Evolutionary conservation across 2,797 vertebrate species (phyloP).

Genomic region (Chanos chanos): DNA sequence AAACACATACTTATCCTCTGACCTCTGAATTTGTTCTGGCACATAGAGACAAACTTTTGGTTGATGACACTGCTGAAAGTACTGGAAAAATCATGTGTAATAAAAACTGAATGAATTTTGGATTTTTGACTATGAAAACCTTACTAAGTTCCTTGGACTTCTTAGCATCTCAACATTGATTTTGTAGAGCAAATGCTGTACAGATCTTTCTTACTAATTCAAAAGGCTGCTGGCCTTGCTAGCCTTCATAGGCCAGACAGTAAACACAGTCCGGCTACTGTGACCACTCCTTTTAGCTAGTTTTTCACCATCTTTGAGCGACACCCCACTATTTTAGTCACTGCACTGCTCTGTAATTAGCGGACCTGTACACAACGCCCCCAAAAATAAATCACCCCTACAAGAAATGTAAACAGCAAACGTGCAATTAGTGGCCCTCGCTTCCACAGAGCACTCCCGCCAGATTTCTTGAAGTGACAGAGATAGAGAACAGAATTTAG

Average conservation of each 20-base stretch:
- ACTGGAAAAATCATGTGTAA: not conserved
- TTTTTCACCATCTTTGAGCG: slow-evolving; percentile 39
- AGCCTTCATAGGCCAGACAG: too few species aligned
- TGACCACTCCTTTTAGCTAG: slow-evolving; percentile 30
- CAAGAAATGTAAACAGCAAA: slow-evolving; percentile 46
- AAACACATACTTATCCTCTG: not conserved
- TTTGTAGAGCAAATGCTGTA: not conserved
- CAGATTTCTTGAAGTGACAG: slow-evolving; percentile 8
- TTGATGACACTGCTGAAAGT: not conserved
- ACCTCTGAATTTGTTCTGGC: slow-evolving; percentile 17
- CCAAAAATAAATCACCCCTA: slow-evolving; percentile 54
- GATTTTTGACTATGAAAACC: slow-evolving; percentile 29
- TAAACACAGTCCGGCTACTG: too few species aligned
- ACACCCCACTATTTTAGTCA: slow-evolving; percentile 63
- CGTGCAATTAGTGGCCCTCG: slow-evolving; percentile 54
- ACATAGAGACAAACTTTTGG: slow-evolving; percentile 12
- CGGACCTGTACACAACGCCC: slow-evolving; percentile 42
- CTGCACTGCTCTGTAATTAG: slow-evolving; percentile 59
- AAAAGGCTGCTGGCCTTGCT: too few species aligned
- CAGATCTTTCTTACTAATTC: not conserved
- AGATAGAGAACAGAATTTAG: not conserved
- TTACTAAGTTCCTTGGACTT: not conserved
- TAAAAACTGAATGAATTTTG: slow-evolving; percentile 16
- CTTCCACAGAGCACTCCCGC: slow-evolving; percentile 25
- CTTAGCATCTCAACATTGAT: too few species aligned